phyloP scores from a whole-genome alignment of 2,113 vertebrate genomes.

The Atherinomorus stipes region DNA sequence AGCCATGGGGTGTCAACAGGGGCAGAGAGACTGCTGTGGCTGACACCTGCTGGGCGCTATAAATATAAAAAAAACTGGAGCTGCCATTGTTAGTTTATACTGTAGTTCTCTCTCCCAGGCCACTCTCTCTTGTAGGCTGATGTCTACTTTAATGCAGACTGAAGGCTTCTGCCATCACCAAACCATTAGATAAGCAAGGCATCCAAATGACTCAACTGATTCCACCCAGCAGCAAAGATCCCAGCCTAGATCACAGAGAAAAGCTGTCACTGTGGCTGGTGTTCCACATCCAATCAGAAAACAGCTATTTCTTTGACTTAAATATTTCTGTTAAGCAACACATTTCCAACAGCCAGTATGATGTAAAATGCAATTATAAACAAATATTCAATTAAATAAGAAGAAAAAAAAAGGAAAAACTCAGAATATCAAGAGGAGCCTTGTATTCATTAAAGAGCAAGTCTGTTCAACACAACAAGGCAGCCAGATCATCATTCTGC shows the following conservation, averaged over 20 bases:
- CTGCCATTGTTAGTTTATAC: conserved; percentile 86
- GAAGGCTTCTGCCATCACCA: conserved; percentile 74
- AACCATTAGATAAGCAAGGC: conserved; percentile 70
- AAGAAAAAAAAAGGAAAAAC: too few relatives aligned
- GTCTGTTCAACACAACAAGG: too few relatives aligned
- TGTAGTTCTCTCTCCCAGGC: conserved; percentile 76
- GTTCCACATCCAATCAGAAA: conserved; percentile 23
- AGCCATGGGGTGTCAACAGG: conserved; percentile 92
- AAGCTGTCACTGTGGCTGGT: conserved; percentile 48
- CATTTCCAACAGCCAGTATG: neutral
- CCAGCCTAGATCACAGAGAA: conserved; percentile 34
- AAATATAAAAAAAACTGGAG: conserved; percentile 88
- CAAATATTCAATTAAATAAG: too few relatives aligned
- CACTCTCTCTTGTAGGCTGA: conserved; percentile 61
- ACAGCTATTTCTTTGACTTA: neutral
- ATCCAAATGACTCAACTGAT: conserved; percentile 75
- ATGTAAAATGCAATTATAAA: too few relatives aligned
- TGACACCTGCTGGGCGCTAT: conserved; percentile 95
- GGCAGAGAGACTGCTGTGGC: conserved; percentile 88
- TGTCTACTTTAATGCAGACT: conserved; percentile 72
- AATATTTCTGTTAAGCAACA: neutral
- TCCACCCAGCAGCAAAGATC: conserved; percentile 57
- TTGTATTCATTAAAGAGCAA: too few relatives aligned
- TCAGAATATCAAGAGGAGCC: too few relatives aligned
- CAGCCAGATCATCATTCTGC: too few relatives aligned